Conservation (phyloP, 2,113 vertebrate species). For the Emydocephalus ijimae region DNA sequence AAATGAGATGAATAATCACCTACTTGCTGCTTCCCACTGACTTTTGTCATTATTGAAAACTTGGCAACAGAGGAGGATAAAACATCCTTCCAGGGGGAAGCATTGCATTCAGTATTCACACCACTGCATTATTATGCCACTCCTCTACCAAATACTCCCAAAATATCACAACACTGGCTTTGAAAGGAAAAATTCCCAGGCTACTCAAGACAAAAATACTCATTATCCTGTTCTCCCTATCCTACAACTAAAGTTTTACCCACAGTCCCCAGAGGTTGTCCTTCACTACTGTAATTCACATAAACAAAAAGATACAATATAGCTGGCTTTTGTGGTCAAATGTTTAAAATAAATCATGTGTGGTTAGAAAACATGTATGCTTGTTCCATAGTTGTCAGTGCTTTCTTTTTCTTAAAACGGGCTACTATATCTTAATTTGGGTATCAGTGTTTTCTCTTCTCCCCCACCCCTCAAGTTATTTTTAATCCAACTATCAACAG, state of each 20-base stretch:
- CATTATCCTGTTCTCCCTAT: background rate
- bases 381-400: background rate
- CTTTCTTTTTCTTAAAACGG: background rate
- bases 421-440: background rate
- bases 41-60: background rate
- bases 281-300: background rate
- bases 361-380: background rate
- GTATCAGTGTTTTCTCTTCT: background rate
- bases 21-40: background rate
- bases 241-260: background rate
- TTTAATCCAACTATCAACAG: background rate
- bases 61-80: background rate
- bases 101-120: background rate
- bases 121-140: background rate
- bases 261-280: background rate
- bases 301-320: background rate
- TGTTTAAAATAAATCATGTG: background rate
- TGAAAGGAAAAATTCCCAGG: background rate
- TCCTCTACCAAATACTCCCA: background rate
- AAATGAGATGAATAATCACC: background rate
- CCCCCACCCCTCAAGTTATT: background rate
- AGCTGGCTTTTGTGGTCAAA: background rate
- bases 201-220: background rate
- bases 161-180: background rate
- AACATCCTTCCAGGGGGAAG: background rate